Evolutionary conservation across 2,797 vertebrate genomes (phyloP).

Genomic region (Naso thynnoides): DNA sequence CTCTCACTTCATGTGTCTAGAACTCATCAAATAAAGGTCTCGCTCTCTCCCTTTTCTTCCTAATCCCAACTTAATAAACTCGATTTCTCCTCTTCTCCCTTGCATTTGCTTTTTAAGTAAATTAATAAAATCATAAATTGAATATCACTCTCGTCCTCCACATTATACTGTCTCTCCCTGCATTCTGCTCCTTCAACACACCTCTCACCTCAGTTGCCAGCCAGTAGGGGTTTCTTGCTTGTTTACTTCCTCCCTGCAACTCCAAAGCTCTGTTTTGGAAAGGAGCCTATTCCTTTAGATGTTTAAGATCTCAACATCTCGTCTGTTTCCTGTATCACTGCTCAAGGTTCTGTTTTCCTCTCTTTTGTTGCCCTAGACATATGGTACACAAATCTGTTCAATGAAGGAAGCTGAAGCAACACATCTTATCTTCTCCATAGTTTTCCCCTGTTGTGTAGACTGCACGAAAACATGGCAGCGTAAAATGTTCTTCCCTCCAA

Average conservation of each 20-base stretch:
- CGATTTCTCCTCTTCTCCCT: conserved; percentile 36
- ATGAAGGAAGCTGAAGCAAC: conserved; percentile 62
- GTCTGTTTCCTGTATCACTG: conserved; percentile 64
- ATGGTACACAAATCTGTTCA: conserved; percentile 74
- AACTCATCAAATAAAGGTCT: conserved; percentile 76
- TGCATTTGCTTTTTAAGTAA: conserved; percentile 68
- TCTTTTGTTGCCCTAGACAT: conserved; percentile 74
- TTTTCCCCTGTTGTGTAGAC: conserved; percentile 42
- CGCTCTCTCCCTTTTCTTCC: conserved; percentile 54
- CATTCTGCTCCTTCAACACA: conserved; percentile 57
- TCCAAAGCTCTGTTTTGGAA: conserved; percentile 60
- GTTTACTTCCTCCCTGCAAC: conserved; percentile 65
- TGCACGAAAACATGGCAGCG: conserved; percentile 55
- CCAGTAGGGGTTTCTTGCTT: conserved; percentile 65
- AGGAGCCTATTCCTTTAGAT: conserved; percentile 70
- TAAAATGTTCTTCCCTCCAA: conserved; percentile 35
- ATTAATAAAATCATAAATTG: conserved; percentile 77
- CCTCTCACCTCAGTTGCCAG: conserved; percentile 63
- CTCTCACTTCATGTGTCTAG: conserved; percentile 61
- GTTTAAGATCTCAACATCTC: conserved; percentile 70
- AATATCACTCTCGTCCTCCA: conserved; percentile 70
- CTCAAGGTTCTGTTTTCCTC: conserved; percentile 60
- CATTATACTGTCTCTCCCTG: conserved; percentile 50
- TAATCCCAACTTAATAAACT: conserved; percentile 68
- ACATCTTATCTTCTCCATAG: conserved; percentile 57